Evolutionary conservation across 2,888 invertebrate genomes (phyloP), one percentile per base, ranked within the genome.

Genomic region (Cheilosia grossa): DNA sequence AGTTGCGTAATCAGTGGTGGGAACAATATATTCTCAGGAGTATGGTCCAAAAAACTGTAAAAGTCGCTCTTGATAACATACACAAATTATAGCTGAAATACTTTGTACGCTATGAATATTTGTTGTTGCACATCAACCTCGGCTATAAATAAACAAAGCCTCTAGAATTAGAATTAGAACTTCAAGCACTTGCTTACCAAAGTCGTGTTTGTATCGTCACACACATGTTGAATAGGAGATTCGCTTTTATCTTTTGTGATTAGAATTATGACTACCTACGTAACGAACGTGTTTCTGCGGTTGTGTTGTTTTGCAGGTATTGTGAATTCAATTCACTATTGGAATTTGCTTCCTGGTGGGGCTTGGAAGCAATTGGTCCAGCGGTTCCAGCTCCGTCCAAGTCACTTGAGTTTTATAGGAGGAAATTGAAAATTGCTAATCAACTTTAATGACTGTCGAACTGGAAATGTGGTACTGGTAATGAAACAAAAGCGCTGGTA

Each of bases 1-100:
- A 47, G 17, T 82, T 82, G 72, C 82, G 78, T 82, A 82, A 82
- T 78, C 33, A 59, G 19, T 49, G 24, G n/a, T 33, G 44, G 17
- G 17, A 17, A n/a, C n/a, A 17, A n/a, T 47, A 30, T 30, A 30
- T 30, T 30, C 9, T 9, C 30, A 30, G 30, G 44, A 47, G n/a
- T 17, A 47, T 47, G 44, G 9, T 47, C 44, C n/a, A 17, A 47
- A 47, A 47, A 3, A 17, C 17, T 6, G 17, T 2, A 17, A 17
- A 5, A 30, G 30, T 30, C 30, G 4, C 2, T n/a, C 3, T 0
- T 44, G 44, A n/a, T n/a, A n/a, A n/a, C n/a, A n/a, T n/a, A n/a
- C n/a, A 44, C 15, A 17, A 44, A n/a, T 44, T 17, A 17, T 9
- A 6, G 27, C 9, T 44, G n/a, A n/a, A 47, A 6, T 17, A 47